Base-by-base conservation (phyloP, 2,888 invertebrate genomes). In the Drosophila testacea region DNA sequence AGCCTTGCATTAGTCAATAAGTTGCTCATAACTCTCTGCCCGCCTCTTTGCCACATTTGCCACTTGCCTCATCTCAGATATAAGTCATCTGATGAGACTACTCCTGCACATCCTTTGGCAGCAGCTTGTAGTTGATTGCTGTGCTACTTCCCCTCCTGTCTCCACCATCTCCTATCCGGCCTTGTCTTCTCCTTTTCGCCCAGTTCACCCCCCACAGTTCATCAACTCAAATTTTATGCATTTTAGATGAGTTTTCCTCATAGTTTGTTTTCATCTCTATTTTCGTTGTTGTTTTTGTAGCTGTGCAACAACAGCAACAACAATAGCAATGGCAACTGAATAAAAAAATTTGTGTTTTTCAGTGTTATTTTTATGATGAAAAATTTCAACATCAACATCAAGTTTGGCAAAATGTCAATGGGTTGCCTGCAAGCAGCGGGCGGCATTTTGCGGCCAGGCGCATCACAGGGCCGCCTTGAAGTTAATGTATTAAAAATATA, bases 211-310 rank as follows among this genome's bases (percentile, higher is more conserved):
- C 69, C 61, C 64, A 60, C 77, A 81, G 89, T 89, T 90, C 88
- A 91, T 91, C 90, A 90, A 90, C 90, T 90, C 88, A 90, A 91
- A 91, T 90, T 90, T 88, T 89, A 91, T 91, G 91, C 91, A 90
- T 83, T 90, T 91, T 90, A 89, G 80, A 83, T 79, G 89, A 89
- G 85, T 90, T 90, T 81, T 80, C 69, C 88, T 83, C 89, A 72
- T 76, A 89, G 88, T 89, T 84, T 89, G 88, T 75, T 80, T 79
- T 77, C 74, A 77, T 79, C 79, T 62, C 50, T 42, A 61, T 74
- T 69, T 69, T 64, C 41, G 34, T 48, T 70, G 50, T 47, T 69
- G 38, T 60, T 71, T 57, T 66, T 74, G 56, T 52, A 47, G 68
- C 7, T 63, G 22, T 61, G 62, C 42, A 48, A 42, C 54, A 62